phyloP scores from a whole-genome alignment of 2,113 vertebrate genomes.

The Bubo bubo region DNA sequence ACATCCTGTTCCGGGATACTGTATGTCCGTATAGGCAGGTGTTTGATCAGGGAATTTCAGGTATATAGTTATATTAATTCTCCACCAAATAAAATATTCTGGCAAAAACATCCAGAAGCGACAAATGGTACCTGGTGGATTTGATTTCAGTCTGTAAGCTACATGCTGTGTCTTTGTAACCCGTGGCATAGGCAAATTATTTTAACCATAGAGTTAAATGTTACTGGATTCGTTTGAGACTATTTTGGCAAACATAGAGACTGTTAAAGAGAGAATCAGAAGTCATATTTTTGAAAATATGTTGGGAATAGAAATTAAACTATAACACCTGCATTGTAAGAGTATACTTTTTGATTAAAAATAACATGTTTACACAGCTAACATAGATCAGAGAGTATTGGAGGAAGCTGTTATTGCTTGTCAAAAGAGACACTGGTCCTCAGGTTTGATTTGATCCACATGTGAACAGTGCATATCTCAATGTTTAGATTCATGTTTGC shows the following conservation, averaged over 20 bases:
- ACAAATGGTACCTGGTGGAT: not conserved
- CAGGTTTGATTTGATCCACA: not conserved
- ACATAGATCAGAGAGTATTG: not conserved
- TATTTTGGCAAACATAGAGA: not conserved
- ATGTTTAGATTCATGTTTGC: not conserved
- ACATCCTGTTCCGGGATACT: not conserved
- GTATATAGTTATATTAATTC: not conserved
- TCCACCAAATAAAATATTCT: not conserved
- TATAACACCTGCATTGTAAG: not conserved
- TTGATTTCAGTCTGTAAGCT: not conserved
- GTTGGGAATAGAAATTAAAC: not conserved
- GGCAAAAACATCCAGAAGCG: not conserved
- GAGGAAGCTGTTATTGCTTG: not conserved
- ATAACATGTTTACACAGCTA: not conserved
- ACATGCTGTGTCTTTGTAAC: not conserved
- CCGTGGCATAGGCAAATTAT: accelerated
- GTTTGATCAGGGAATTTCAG: not conserved
- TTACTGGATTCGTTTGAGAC: not conserved
- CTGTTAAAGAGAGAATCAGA: not conserved
- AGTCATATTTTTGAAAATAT: not conserved
- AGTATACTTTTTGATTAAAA: not conserved
- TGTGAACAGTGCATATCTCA: not conserved
- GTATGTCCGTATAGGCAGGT: not conserved
- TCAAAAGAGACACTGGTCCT: not conserved
- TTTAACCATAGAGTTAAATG: not conserved